Conservation (phyloP, 2,888 invertebrate species). For the Metellina segmentata region DNA sequence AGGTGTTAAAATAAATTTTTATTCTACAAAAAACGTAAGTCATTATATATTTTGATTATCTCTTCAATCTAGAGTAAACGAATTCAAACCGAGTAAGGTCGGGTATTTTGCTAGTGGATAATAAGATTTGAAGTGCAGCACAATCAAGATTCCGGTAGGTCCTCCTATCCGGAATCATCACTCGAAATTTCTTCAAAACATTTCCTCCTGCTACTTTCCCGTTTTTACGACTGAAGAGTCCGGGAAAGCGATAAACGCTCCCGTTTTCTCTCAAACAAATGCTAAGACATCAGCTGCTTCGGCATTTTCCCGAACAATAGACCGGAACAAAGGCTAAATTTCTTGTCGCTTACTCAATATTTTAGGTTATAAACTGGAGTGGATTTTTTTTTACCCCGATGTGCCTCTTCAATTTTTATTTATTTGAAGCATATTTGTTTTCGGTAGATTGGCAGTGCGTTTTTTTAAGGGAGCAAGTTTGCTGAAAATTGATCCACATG, state of each 20-base stretch:
- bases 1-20: too few species aligned
- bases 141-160: too few species aligned
- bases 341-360: not conserved
- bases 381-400: not conserved
- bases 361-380: not conserved
- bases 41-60: too few species aligned
- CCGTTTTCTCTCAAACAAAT: not conserved
- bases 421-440: not conserved
- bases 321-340: not conserved
- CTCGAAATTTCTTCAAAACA: not conserved
- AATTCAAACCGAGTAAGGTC: too few species aligned
- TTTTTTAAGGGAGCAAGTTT: too few species aligned
- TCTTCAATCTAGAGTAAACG: too few species aligned
- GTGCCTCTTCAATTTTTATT: not conserved
- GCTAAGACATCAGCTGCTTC: not conserved
- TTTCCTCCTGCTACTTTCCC: not conserved
- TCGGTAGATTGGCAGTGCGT: not conserved
- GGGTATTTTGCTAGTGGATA: too few species aligned
- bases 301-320: not conserved
- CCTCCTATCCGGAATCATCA: not conserved
- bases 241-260: conserved; percentile 13
- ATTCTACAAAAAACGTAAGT: too few species aligned
- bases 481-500: too few species aligned
- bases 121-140: too few species aligned
- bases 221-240: not conserved